Evolutionary conservation across 2,888 invertebrate species (phyloP).

Genomic region (Hirtodrosophila alboralis): DNA sequence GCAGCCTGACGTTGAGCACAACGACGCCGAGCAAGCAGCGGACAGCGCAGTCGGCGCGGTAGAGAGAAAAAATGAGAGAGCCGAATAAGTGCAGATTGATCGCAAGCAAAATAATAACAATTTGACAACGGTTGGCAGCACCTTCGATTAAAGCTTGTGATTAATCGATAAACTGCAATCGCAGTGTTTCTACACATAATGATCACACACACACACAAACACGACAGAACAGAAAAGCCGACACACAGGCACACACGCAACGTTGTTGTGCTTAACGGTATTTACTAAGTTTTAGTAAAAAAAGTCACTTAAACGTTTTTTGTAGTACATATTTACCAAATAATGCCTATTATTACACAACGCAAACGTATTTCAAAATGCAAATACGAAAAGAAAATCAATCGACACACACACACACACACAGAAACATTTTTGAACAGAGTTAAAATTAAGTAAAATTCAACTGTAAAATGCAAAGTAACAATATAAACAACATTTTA

Average conservation of each 20-base stretch:
- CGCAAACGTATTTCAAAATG: slow-evolving; percentile 38
- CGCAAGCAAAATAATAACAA: slow-evolving; percentile 20
- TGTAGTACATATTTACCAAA: slow-evolving; percentile 71
- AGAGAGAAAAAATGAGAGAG: slow-evolving; percentile 12
- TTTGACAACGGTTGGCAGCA: slow-evolving; percentile 60
- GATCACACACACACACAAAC: slow-evolving; percentile 22
- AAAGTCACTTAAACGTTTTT: slow-evolving; percentile 75
- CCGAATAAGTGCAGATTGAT: slow-evolving; percentile 4
- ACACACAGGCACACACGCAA: slow-evolving; percentile 19
- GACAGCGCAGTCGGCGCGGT: slow-evolving; percentile 68
- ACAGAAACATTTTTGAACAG: slow-evolving; percentile 17
- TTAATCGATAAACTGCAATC: slow-evolving; percentile 49
- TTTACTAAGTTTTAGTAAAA: slow-evolving; percentile 57
- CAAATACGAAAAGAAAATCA: slow-evolving; percentile 23
- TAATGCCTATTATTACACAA: slow-evolving; percentile 59
- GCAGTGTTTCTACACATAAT: slow-evolving; percentile 38
- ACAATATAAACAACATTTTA: slow-evolving; percentile 38
- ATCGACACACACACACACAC: slow-evolving; percentile 13
- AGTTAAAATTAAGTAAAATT: slow-evolving; percentile 38
- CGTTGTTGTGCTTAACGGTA: slow-evolving; percentile 46
- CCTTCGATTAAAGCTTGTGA: slow-evolving; percentile 38
- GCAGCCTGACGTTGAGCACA: slow-evolving; percentile 41
- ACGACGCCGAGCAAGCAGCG: slow-evolving; percentile 63
- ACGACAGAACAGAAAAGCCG: slow-evolving; percentile 28
- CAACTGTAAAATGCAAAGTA: slow-evolving; percentile 58